Percentiles rank a stretch among this genome's conserved stretches.
Evolutionary conservation across 1,140 invertebrate species (phyloP).

Genomic region (Caenorhabditis briggsae): DNA sequence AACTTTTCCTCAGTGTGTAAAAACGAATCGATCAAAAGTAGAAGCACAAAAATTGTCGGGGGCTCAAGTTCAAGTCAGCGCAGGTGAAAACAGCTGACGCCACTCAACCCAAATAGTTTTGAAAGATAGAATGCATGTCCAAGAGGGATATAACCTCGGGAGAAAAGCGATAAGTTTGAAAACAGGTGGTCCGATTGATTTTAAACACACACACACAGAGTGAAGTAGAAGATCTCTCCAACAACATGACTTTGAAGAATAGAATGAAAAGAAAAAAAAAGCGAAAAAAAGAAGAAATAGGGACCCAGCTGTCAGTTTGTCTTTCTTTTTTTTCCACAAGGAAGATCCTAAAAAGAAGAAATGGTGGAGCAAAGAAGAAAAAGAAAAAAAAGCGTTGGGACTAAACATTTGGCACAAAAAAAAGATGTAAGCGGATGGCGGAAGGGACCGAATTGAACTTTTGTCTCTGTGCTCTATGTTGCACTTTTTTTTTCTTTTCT

Average conservation of each 20-base stretch:
- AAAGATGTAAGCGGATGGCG: constrained; percentile 1
- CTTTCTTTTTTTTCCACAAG: not conserved
- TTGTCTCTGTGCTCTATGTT: not conserved
- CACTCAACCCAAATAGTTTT: not conserved
- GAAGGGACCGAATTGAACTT: constrained; percentile 2
- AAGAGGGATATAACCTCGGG: not conserved
- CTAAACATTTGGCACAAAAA: constrained; percentile 47
- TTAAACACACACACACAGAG: not conserved
- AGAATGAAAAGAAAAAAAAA: not conserved
- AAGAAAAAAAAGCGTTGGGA: not conserved
- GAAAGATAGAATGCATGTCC: constrained; percentile 1
- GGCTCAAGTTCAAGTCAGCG: not conserved
- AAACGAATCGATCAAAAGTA: not conserved
- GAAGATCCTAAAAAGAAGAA: constrained; percentile 8
- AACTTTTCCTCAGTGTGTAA: not conserved
- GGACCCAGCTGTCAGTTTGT: constrained; percentile 39
- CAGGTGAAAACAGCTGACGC: constrained; percentile 38
- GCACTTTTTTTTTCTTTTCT: not conserved
- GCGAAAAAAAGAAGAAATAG: not conserved
- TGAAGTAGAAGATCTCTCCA: not conserved
- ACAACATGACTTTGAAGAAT: constrained; percentile 7
- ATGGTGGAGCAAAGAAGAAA: not conserved
- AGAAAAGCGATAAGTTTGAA: not conserved
- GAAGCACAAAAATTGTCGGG: constrained; percentile 33
- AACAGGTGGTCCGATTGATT: constrained; percentile 41